A percentile compares a stretch with the other conserved stretches of the same genome.
Evolutionary conservation across 2,888 invertebrate species (phyloP).

Genomic region (Drosophila paracracens): DNA sequence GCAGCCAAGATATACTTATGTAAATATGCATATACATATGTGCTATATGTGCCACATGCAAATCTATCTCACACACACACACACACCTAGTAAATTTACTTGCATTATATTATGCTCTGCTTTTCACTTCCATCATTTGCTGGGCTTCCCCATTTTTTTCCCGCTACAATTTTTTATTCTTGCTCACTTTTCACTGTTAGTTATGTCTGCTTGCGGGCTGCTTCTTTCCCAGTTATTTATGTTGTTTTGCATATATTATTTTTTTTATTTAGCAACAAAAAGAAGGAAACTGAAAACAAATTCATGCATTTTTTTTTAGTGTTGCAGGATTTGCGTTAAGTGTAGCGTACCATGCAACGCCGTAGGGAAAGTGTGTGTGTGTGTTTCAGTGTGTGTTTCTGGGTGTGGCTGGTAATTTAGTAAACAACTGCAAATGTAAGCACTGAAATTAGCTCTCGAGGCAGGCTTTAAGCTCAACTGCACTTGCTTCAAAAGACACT

Average conservation of each 20-base stretch:
- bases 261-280: slow-evolving; percentile 49
- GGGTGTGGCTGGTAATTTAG: slow-evolving; percentile 51
- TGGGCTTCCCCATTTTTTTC: slow-evolving; percentile 24
- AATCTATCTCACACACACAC: slow-evolving; percentile 7
- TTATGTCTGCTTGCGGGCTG: slow-evolving; percentile 74
- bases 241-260: slow-evolving; percentile 62
- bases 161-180: slow-evolving; percentile 61
- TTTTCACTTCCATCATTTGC: slow-evolving; percentile 53
- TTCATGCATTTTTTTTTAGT: slow-evolving; percentile 47
- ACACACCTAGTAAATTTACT: slow-evolving; percentile 8
- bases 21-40: not conserved
- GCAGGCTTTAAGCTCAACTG: not conserved
- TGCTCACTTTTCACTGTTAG: slow-evolving; percentile 74
- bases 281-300: slow-evolving; percentile 44
- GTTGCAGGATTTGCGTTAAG: slow-evolving; percentile 50
- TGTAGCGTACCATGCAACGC: slow-evolving; percentile 53
- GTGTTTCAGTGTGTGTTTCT: not conserved
- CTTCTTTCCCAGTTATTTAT: slow-evolving; percentile 72
- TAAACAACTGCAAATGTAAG: slow-evolving; percentile 37
- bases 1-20: slow-evolving; percentile 23
- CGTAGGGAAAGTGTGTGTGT: slow-evolving; percentile 14
- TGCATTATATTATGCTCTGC: slow-evolving; percentile 26
- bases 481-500: not conserved
- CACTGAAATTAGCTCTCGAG: not conserved
- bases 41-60: slow-evolving; percentile 20